Evolutionary conservation across 2,113 vertebrate genomes (phyloP), one percentile per base, ranked within the genome.

Genomic region (Chlamydotis undulata): DNA sequence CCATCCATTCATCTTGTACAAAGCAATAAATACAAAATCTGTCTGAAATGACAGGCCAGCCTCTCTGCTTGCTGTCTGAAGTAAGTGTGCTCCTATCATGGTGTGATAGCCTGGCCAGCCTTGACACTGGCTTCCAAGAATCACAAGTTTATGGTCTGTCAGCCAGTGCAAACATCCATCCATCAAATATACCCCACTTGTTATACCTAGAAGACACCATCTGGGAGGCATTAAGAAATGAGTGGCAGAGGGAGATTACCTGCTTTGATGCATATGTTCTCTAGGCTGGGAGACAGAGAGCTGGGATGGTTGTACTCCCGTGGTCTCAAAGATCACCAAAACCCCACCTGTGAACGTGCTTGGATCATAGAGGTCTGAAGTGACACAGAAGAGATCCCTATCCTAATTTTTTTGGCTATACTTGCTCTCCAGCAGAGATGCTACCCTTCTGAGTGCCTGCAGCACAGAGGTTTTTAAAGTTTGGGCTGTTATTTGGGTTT

Each of bases 81-180:
- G 77, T 74, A 64, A 92, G 61, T 79, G 24, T 85, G 41, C 25
- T 92, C 28, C 70, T 57, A 2, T 29, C 0, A 0, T 52, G 74
- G 45, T 85, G 52, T 55, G 89, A 69, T 47, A 92, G 81, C 80
- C 81, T 84, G 78, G 37, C 57, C 1, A 8, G 65, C 70, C 87
- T 69, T 87, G 63, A 39, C 89, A 65, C 55, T 24, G 41, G 53
- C 43, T 83, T 87, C 55, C 70, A 76, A 68, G 53, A 65, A 89
- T 91, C 18, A 4, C 26, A 82, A 59, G 45, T 87, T 81, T 69
- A 57, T 60, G 45, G 26, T 69, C 74, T 84, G 86, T 91, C 89
- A 93, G 59, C 49, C 85, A 76, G 65, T 65, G 53, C 65, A 92
- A 94, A 89, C 65, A 55, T 90, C 73, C 21, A 79, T 91, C 74